Base-by-base conservation (phyloP, 2,113 vertebrate genomes). In the Acanthochromis polyacanthus region DNA sequence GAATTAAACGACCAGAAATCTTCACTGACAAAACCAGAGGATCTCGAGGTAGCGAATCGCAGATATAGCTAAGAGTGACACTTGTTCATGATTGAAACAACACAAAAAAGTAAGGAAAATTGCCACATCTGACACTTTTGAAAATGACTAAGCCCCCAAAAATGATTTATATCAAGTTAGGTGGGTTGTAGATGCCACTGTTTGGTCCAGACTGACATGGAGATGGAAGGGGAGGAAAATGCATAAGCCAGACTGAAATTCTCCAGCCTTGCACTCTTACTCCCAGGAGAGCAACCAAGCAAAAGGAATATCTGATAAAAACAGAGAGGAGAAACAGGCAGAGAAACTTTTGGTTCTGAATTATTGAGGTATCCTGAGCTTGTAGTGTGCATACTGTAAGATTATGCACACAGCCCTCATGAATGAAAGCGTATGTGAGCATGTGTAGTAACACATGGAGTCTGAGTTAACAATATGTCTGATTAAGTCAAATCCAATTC, bases 241-340 rank as follows among this genome's bases (percentile, higher is more conserved):
- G 61, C 84, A 92, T 79, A 83, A 89, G 86, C 68, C 71, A 77
- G 74, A 84, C 48, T 73, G 79, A 87, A 86, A 88, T 86, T 88
- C 86, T 79, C 64, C 81, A 81, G 75, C 73, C 77, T 75, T 71
- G 80, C 80, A 55, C 52, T 83, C 71, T 77, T 82, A 56, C 81
- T 87, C 86, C 81, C 87, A 48, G 36, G 72, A 77, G 84, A 86
- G 68, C 48, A 75, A 73, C 75, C 76, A 74, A 85, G 89, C 89
- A 94, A 93, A 95, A 90, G 81, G 91, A 94, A 94, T 94, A 92
- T 82, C 62, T 91, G 90, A 94, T 92, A 91, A 93, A 93, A 83
- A 73, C 57, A 76, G 71, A 82, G 59, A 63, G 53, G 61, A 87
- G 84, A 81, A 73, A 88, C 67, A 74, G 66, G 80, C 79, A 81